Base-by-base conservation (phyloP, 2,113 vertebrate genomes). In the Delphinus delphis region DNA sequence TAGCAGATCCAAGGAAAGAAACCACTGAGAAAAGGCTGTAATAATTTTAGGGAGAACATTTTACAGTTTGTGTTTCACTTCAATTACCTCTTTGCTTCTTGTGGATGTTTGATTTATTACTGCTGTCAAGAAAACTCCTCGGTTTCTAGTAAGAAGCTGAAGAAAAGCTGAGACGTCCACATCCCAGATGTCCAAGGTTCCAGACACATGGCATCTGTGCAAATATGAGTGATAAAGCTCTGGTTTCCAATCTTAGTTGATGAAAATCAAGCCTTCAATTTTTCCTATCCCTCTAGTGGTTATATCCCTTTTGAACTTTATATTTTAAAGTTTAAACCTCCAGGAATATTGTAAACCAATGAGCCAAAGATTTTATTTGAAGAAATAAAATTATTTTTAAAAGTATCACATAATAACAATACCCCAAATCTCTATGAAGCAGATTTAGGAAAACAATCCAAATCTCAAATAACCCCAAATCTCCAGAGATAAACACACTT, bases 51-150 rank as follows among this genome's bases (percentile, higher is more conserved):
- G 77, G 26, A 97, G 93, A 91, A 83, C 33, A 68, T 93, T 95
- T 94, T 85, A 94, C 93, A 96, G 97, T 96, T 98, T 98, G 81
- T 93, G 71, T 95, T 97, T 97, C 95, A 87, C 95, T 97, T 93
- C 92, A 90, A 36, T 83, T 97, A 97, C 95, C 95, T 97, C 47
- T 89, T 94, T 94, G 90, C 87, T 98, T 98, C 97, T 98, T 97
- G 95, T 86, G 88, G 93, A 97, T 79, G 96, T 8, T 74, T 98
- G 98, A 98, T 97, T 97, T 98, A 98, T 97, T 96, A 81, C 41
- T 94, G 90, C 93, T 98, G 96, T 98, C 96, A 97, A 95, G 79
- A 97, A 97, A 89, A 55, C 41, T 79, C 88, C 86, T 96, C 90
- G 81, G 81, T 96, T 98, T 98, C 96, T 97, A 97, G 96, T 74